Conservation (phyloP, 2,113 vertebrate species). For the Oncorhynchus gorbuscha region DNA sequence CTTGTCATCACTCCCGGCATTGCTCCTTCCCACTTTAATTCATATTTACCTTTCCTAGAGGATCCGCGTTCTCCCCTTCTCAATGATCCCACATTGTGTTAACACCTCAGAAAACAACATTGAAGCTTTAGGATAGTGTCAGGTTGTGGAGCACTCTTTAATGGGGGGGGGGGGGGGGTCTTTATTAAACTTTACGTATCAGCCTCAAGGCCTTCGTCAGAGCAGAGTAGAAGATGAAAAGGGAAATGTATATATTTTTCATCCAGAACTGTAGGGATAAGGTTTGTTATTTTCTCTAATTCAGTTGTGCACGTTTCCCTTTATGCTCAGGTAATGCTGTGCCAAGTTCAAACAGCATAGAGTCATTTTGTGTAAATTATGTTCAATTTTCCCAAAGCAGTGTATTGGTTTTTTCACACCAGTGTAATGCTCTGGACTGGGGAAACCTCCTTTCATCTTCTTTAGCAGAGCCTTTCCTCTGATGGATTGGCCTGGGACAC, state of each 20-base stretch:
- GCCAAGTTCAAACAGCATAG: constrained; percentile 53
- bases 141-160: background rate
- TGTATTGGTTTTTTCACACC: constrained; percentile 18
- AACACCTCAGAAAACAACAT: constrained; percentile 27
- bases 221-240: too few relatives aligned
- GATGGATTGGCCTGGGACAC: constrained; percentile 3
- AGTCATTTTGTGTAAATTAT: constrained; percentile 49
- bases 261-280: constrained; percentile 3
- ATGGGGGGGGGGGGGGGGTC: background rate
- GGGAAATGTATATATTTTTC: too few relatives aligned
- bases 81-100: constrained; percentile 24
- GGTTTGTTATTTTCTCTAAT: constrained; percentile 43
- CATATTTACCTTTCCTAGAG: constrained; percentile 53
- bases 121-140: constrained; percentile 20
- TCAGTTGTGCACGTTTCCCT: background rate
- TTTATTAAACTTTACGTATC: too few relatives aligned
- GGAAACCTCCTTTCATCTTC: constrained; percentile 46
- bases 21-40: constrained; percentile 53
- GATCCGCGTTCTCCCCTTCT: background rate
- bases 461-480: constrained; percentile 19
- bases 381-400: constrained; percentile 30
- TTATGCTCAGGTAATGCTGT: constrained; percentile 5
- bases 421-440: constrained; percentile 10
- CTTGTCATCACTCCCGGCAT: constrained; percentile 27
- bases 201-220: too few relatives aligned